Evolutionary conservation across 2,888 invertebrate genomes (phyloP), one percentile per base, ranked within the genome.

Genomic region (Tethea ocularis): DNA sequence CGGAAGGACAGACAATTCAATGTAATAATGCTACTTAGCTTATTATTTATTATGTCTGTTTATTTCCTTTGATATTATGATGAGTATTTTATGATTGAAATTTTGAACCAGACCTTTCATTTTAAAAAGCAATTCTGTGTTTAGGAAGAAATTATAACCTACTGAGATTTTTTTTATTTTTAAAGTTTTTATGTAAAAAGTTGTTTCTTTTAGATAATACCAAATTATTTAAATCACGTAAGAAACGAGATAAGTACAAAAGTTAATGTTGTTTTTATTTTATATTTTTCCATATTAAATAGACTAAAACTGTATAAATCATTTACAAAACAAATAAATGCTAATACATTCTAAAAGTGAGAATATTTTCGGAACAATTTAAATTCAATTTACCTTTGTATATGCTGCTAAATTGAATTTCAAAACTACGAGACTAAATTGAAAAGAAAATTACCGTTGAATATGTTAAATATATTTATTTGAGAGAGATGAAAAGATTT

Each of bases 21-120:
- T 46, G 46, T 46, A 20, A 46, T 46, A 46, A 46, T 46, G 46
- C 46, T 46, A 46, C 46, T 46, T 20, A 46, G 41, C 41, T 41
- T 46, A 20, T 46, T 46, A 46, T 20, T 46, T 46, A 38, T 38
- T 7, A 46, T 46, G 46, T 20, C 46, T 20, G 46, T 20, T n/a
- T 46, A 10, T 46, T 46, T 46, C 46, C 20, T 20, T 10, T 46
- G 46, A 17, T 8, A 46, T 46, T 46, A 10, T 20, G 38, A 38
- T n/a, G 5, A n/a, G 6, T 46, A 17, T 20, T 20, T 20, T 46
- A 46, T 46, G 17, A 10, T 17, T 46, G 8, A 17, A 46, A 20
- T 46, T 20, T n/a, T 17, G 6, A 20, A 20, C 41, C 20, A 20
- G 41, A 20, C 20, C 20, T 46, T 20, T 46, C 20, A 10, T 41